Evolutionary conservation across 2,888 invertebrate species (phyloP).

Genomic region (Drepanosiphum platanoidis): DNA sequence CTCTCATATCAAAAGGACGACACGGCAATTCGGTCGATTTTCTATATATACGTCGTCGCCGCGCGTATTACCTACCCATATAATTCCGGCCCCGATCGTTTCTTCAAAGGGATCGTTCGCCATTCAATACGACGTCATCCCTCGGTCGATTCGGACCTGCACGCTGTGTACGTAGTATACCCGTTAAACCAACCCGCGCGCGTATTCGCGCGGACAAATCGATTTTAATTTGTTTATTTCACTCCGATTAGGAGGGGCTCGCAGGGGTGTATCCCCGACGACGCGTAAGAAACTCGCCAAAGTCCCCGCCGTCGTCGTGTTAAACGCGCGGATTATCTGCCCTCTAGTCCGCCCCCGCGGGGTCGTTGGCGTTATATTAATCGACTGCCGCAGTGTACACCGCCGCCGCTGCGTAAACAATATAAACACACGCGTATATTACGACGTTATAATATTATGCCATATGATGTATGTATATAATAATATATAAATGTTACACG

Average conservation of each 20-base stretch:
- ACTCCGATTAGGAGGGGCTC: not conserved
- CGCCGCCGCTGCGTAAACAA: no score
- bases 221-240: not conserved
- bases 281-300: not conserved
- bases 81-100: no score
- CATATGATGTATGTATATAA: not conserved
- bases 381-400: not conserved
- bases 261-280: not conserved
- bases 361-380: not conserved
- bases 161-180: no score
- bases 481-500: not conserved
- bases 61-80: no score
- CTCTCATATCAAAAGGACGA: no score
- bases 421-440: not conserved
- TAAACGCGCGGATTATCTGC: not conserved
- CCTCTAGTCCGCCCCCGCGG: not conserved
- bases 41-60: no score
- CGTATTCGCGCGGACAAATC: not conserved
- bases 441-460: not conserved
- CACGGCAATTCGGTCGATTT: no score
- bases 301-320: not conserved
- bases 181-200: no score
- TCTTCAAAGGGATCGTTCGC: not conserved
- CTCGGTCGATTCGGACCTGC: no score
- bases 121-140: no score